These are phyloP conservation scores for Metaphire vulgaris DNA, from an alignment of 1,140 invertebrate genomes.

Conservation along the genomic window DNA sequence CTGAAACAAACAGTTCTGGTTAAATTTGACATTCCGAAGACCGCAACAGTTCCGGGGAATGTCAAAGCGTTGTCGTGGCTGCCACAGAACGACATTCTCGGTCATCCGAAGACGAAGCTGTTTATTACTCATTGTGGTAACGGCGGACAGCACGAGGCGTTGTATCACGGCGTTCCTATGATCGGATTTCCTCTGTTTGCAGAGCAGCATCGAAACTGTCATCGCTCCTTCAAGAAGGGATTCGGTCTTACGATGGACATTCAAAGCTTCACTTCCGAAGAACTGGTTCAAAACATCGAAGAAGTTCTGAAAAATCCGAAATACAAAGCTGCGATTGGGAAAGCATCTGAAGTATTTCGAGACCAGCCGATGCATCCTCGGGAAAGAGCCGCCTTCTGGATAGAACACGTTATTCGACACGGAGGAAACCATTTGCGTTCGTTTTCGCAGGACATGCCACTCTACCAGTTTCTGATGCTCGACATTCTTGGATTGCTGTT, in stretches of 20 bases:
- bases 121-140: conserved; percentile 40
- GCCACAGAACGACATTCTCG: conserved; percentile 56
- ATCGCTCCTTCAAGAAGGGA: conserved; percentile 41
- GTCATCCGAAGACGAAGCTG: conserved; percentile 32
- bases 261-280: conserved; percentile 13
- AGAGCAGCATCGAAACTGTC: conserved; percentile 43
- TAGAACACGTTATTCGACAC: conserved; percentile 38
- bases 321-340: conserved; percentile 33
- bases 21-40: conserved; percentile 49
- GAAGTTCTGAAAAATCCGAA: conserved; percentile 31
- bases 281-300: conserved; percentile 8
- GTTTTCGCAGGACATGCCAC: conserved; percentile 56
- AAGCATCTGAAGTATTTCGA: conserved; percentile 35
- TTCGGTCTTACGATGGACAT: conserved; percentile 23
- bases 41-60: conserved; percentile 52
- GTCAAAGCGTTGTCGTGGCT: conserved; percentile 62
- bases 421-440: conserved; percentile 93
- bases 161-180: conserved; percentile 36
- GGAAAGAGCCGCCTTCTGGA: conserved; percentile 34
- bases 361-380: conserved; percentile 30
- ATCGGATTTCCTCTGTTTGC: conserved; percentile 39
- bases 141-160: conserved; percentile 35
- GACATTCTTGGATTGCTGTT: neutral
- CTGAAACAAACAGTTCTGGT: conserved; percentile 55
- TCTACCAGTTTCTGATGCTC: conserved; percentile 3